phyloP scores from a whole-genome alignment of 2,797 vertebrate genomes.

The Neosilurus hyrtlii region DNA sequence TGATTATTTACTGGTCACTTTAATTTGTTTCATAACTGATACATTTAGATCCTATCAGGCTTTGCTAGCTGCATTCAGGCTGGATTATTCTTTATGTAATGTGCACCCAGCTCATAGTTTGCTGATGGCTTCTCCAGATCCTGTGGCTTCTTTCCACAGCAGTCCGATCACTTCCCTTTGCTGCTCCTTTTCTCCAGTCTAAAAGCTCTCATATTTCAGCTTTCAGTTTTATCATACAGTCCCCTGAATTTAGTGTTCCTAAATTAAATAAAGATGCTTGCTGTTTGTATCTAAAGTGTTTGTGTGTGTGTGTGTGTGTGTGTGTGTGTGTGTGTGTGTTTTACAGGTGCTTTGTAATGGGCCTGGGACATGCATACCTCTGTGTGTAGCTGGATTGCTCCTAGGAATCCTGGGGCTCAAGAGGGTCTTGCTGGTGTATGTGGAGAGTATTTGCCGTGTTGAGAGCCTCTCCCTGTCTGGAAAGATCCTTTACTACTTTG shows the following conservation, averaged over 20 bases:
- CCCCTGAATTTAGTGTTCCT: background rate
- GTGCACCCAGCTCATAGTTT: constrained; percentile 35
- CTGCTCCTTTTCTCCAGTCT: constrained; percentile 49
- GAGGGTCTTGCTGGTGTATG: constrained; percentile 85
- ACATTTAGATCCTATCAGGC: background rate
- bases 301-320: constrained; percentile 20
- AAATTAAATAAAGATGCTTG: background rate
- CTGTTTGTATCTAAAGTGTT: background rate
- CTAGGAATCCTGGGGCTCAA: constrained; percentile 85
- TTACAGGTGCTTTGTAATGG: constrained; percentile 93
- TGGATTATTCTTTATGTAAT: constrained; percentile 42
- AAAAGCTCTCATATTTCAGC: constrained; percentile 47
- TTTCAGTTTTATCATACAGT: constrained; percentile 14
- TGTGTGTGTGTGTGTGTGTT: constrained; percentile 53
- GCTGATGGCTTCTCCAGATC: constrained; percentile 69
- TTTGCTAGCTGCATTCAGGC: constrained; percentile 19
- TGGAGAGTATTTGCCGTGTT: constrained; percentile 92
- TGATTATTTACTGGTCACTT: background rate
- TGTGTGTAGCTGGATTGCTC: constrained; percentile 83
- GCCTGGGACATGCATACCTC: constrained; percentile 90
- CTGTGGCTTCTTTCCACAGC: constrained; percentile 52
- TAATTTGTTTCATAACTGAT: background rate
- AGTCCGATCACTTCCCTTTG: constrained; percentile 64
- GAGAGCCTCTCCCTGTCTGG: constrained; percentile 88
- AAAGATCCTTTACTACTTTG: constrained; percentile 83